Evolutionary conservation across 1,140 invertebrate species (phyloP).

Genomic region (Drosophila lacteicornis): DNA sequence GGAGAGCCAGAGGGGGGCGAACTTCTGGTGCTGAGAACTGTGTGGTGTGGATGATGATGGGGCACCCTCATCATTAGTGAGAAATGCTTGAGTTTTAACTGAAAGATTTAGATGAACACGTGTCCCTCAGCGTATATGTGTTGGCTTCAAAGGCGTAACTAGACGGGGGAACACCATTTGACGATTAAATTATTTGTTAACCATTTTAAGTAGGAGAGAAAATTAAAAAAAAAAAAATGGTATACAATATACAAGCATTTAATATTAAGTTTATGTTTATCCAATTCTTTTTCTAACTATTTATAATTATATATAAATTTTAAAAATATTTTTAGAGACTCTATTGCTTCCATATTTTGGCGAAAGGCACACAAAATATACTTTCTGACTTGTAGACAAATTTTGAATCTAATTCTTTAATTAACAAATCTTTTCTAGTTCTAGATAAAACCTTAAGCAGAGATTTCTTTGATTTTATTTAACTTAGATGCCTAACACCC

Average conservation of each 20-base stretch:
- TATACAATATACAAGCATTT: too few relatives aligned
- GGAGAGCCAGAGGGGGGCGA: too few relatives aligned
- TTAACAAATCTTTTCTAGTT: too few relatives aligned
- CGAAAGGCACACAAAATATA: not conserved
- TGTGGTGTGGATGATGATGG: conserved; percentile 42
- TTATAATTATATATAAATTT: too few relatives aligned
- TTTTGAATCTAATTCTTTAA: too few relatives aligned
- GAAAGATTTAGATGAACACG: conserved; percentile 59
- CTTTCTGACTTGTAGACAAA: not conserved
- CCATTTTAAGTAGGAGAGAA: too few relatives aligned
- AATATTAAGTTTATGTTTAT: too few relatives aligned
- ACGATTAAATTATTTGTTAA: not conserved
- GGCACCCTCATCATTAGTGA: conserved; percentile 70
- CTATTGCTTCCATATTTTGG: too few relatives aligned
- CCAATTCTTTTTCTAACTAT: too few relatives aligned
- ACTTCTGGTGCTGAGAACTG: conserved; percentile 4
- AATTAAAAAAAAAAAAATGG: not conserved
- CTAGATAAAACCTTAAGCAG: too few relatives aligned
- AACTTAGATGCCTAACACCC: not conserved
- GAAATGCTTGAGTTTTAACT: conserved; percentile 68
- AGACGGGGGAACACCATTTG: not conserved
- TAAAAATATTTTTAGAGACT: too few relatives aligned
- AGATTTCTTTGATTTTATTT: not conserved
- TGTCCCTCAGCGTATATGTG: conserved; percentile 27
- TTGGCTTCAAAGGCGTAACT: conserved; percentile 1